Conservation (phyloP, 2,113 vertebrate species). For the Solenodon paradoxus region DNA sequence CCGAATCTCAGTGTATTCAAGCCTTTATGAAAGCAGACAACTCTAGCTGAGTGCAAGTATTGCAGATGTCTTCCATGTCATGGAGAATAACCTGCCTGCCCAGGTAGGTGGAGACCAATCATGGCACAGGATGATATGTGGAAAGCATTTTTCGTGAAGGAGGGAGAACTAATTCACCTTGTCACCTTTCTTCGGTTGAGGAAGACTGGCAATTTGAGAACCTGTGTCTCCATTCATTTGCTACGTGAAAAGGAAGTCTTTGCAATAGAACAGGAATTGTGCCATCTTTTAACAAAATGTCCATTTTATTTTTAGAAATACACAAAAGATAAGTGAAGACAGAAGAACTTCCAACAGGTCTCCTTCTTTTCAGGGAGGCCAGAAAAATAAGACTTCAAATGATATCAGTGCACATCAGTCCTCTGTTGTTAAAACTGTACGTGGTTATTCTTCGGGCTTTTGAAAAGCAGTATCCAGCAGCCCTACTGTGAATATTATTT, state of each 20-base stretch:
- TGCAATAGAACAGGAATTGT: conserved; percentile 52
- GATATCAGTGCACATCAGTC: neutral
- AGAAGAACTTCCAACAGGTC: neutral
- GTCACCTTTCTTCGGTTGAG: neutral
- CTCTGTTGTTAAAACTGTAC: neutral
- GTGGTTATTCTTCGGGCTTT: neutral
- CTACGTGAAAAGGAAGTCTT: neutral
- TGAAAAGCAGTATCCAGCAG: neutral
- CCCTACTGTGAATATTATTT: neutral
- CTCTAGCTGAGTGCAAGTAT: neutral
- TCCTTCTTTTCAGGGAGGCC: neutral
- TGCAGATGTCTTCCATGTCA: neutral
- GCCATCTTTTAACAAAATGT: conserved; percentile 64
- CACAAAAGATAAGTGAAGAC: conserved; percentile 24
- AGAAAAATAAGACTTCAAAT: conserved; percentile 30
- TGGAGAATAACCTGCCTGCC: neutral
- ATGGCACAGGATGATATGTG: neutral
- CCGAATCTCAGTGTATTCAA: neutral
- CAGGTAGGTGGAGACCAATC: neutral
- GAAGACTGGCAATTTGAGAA: conserved; percentile 35
- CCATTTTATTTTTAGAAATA: conserved; percentile 54
- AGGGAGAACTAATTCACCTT: conserved; percentile 7
- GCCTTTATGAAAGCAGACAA: neutral
- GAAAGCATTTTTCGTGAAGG: neutral
- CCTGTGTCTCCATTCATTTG: conserved; percentile 16